Percentiles rank a stretch among this genome's conserved stretches.
Conservation (phyloP, 1,140 invertebrate genomes). For the Drosophila parvula region DNA sequence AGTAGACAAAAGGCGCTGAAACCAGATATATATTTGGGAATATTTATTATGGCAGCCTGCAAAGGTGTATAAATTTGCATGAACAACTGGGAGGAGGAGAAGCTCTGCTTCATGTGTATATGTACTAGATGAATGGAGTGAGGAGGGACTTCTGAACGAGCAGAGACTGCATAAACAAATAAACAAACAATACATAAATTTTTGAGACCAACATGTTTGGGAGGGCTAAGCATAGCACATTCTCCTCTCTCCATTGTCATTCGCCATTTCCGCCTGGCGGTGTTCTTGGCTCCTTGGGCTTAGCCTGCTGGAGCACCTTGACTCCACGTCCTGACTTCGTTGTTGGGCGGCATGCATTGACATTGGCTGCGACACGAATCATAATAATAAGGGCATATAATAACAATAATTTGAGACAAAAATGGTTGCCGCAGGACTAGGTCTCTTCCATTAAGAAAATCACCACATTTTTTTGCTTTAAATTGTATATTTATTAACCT, state of each 20-base stretch:
- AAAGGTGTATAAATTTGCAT: constrained; percentile 81
- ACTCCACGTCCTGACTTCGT: neutral
- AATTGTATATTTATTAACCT: constrained; percentile 4
- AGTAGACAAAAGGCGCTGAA: constrained; percentile 77
- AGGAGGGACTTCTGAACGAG: constrained; percentile 31
- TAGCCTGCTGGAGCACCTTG: neutral
- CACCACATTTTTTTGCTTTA: neutral
- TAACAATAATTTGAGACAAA: constrained; percentile 1
- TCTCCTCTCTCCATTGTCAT: constrained; percentile 26
- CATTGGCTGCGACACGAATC: constrained; percentile 4
- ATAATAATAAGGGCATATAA: constrained; percentile 3
- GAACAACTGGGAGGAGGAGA: constrained; percentile 46
- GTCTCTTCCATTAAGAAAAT: neutral
- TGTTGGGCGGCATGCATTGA: neutral
- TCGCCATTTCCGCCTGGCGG: constrained; percentile 1
- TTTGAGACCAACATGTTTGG: constrained; percentile 44
- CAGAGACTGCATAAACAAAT: constrained; percentile 79
- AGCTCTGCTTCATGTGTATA: constrained; percentile 7
- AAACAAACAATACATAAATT: constrained; percentile 82
- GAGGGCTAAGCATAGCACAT: constrained; percentile 59
- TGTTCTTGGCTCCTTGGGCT: constrained; percentile 5
- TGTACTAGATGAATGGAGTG: constrained; percentile 5
- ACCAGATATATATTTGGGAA: constrained; percentile 76
- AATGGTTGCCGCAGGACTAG: neutral
- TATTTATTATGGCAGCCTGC: constrained; percentile 73